Base-by-base conservation (phyloP, 2,113 vertebrate genomes). In the Meleagris gallopavo region DNA sequence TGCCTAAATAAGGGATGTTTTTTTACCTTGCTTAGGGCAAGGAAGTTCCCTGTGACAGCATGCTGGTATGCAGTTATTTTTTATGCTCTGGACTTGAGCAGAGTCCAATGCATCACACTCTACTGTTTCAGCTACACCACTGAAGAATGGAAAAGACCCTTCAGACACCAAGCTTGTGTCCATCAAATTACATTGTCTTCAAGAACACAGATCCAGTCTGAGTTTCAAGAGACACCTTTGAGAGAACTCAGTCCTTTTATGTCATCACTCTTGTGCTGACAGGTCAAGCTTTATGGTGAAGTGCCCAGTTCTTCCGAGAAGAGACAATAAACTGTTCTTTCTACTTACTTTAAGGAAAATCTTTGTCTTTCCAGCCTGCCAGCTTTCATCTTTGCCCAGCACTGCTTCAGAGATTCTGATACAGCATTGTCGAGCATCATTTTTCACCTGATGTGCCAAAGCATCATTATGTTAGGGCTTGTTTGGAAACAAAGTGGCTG, bases 281-380 rank as follows among this genome's bases (percentile, higher is more conserved):
- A 94, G 14, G 10, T 78, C 11, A 62, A 55, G 22, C 46, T 74
- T 38, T 43, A 69, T 27, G 64, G 3, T 67, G 60, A 92, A 84
- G 9, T 69, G 75, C 48, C 7, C 41, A 12, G 14, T 60, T 78
- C 88, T 83, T 87, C 48, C 62, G 10, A 80, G 72, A 72, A 84
- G 60, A 78, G 29, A 71, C 10, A 87, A 83, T 21, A 50, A 64
- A 72, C 18, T 25, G 8, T 29, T 9, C 7, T 60, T 89, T 69
- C 60, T 75, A 96, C 97, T 98, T 97, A 99, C 99, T 98, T 99
- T 99, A 36, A 99, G 96, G 96, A 99, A 99, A 86, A 99, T 98
- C 97, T 99, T 99, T 40, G 98, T 99, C 96, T 96, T 99, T 79
- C 99, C 99, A 52, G 98, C 95, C 97, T 99, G 99, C 99, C 99